These are phyloP conservation scores for Syngnathus typhle DNA, from an alignment of 2,113 vertebrate genomes.

Conservation along the genomic window DNA sequence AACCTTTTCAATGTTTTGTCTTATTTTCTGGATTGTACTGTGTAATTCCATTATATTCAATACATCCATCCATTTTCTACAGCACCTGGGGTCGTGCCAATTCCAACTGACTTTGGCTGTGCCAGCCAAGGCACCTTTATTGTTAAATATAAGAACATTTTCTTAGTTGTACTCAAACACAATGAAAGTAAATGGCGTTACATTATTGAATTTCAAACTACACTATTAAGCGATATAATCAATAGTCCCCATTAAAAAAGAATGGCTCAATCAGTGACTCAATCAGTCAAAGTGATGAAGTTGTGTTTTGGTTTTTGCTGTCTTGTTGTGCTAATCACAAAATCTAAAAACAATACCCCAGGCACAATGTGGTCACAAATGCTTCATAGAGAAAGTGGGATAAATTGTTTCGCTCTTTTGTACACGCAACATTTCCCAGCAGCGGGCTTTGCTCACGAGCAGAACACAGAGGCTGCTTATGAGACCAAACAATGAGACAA, in stretches of 20 bases:
- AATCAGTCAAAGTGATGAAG: not conserved
- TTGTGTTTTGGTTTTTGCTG: not conserved
- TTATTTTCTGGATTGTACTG: not conserved
- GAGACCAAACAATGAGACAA: conserved; percentile 68
- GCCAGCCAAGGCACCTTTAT: not conserved
- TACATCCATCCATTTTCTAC: not conserved
- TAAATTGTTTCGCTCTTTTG: conserved; percentile 47
- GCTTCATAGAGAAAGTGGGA: conserved; percentile 35
- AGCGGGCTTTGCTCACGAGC: conserved; percentile 51
- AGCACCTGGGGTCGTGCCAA: not conserved
- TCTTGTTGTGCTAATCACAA: not conserved
- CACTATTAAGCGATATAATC: not conserved
- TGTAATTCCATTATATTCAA: not conserved
- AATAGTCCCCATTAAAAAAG: not conserved
- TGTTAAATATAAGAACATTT: too few relatives aligned
- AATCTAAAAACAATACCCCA: conserved; percentile 10
- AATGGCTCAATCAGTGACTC: not conserved
- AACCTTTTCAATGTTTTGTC: not conserved
- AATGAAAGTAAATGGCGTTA: not conserved
- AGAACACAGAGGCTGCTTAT: conserved; percentile 66
- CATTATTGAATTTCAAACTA: not conserved
- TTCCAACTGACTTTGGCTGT: not conserved
- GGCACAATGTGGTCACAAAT: conserved; percentile 15
- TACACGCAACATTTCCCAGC: conserved; percentile 54
- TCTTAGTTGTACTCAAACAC: too few relatives aligned